Base-by-base conservation (phyloP, 2,888 invertebrate species). In the Heliothis peltigera region DNA sequence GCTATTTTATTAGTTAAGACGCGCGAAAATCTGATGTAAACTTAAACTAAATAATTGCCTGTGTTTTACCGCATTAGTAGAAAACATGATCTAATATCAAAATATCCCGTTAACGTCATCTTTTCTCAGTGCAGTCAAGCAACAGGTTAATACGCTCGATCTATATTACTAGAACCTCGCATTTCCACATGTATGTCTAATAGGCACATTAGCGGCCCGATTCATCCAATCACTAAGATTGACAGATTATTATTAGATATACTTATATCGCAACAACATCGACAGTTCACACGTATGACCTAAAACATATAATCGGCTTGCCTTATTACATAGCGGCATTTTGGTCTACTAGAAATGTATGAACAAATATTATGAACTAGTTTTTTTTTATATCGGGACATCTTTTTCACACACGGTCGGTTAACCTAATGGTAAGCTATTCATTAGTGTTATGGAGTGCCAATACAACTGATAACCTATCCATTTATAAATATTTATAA, bases 171-270 rank as follows among this genome's bases (percentile, higher is more conserved):
- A 39, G 39, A 39, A n/a, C n/a, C n/a, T 39, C 4, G 15, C n/a
- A n/a, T 39, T n/a, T 39, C 39, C n/a, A 39, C 39, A 39, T 39
- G 39, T 39, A n/a, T 39, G 39, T 39, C 39, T 39, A 39, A 39
- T 39, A 39, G 39, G 39, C 39, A n/a, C 39, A 39, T 39, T 39
- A 39, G 39, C 39, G 39, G n/a, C 39, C 5, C 4, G 39, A 39
- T n/a, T 51, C n/a, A 58, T 10, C 46, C 42, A 39, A 58, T 58
- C 39, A 57, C 73, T 51, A n/a, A 35, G 66, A 66, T 73, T 54
- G 39, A 25, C 44, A 39, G 19, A 64, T 44, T 35, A 52, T 28
- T 18, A 15, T 21, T n/a, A 35, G 17, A 70, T 60, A 49, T 10
- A 22, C n/a, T 70, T 59, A 49, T 15, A 18, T 49, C 5, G 32